These are phyloP conservation scores for Zapornia atra DNA, from an alignment of 2,113 vertebrate genomes.

Conservation along the genomic window DNA sequence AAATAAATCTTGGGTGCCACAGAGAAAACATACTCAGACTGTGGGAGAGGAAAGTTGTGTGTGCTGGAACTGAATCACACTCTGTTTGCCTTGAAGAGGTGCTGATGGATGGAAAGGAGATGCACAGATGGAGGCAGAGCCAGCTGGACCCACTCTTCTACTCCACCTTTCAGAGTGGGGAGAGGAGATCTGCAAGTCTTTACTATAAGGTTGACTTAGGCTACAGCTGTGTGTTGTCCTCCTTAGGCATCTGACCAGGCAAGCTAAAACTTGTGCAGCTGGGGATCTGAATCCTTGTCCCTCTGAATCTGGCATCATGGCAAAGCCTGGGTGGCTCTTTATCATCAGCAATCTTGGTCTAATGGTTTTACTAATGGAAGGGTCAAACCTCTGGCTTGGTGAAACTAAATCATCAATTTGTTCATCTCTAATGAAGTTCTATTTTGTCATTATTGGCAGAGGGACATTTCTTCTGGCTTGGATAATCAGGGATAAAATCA, in stretches of 20 bases:
- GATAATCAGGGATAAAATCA: neutral
- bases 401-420: neutral
- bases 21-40: neutral
- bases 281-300: neutral
- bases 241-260: neutral
- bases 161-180: neutral
- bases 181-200: neutral
- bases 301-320: neutral
- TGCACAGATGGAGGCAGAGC: neutral
- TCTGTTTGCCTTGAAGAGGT: neutral
- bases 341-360: rapidly evolving
- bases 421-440: neutral
- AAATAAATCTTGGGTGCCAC: conserved; percentile 14
- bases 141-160: neutral
- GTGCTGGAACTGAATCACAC: neutral
- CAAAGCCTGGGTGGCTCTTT: neutral
- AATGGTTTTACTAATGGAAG: neutral
- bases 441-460: neutral
- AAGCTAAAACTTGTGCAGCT: neutral
- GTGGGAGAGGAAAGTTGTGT: neutral
- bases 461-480: neutral
- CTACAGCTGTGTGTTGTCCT: rapidly evolving
- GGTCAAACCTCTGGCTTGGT: neutral
- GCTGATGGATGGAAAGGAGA: neutral
- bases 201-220: neutral